Base-by-base conservation (phyloP, 2,888 invertebrate species). In the Meteorus cinctellus region DNA sequence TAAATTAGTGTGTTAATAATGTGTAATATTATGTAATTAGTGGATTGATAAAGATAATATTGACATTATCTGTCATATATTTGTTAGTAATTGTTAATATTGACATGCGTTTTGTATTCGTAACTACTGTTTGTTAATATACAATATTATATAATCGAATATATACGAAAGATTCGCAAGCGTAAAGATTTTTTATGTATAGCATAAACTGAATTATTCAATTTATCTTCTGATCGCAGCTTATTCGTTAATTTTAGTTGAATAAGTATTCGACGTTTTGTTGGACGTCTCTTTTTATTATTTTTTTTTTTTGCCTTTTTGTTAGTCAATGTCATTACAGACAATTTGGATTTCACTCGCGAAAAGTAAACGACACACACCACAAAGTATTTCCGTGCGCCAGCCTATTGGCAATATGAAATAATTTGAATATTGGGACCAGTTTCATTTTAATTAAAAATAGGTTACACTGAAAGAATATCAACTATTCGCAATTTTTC, bases 101-200 rank as follows among this genome's bases (percentile, higher is more conserved):
- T 66, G 60, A 60, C 77, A 72, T 75, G 75, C 72, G 72, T 66
- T 66, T 59, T 12, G 75, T 75, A 69, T 72, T 63, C 62, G 69
- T 65, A 63, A 63, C 34, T 55, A 55, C 55, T 55, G 8, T 55
- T 62, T 62, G 29, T 62, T 62, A 62, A 62, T 62, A 62, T 62
- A 62, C 31, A 19, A 24, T 55, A 55, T 55, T 6, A 63, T 29
- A 29, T 31, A 63, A 31, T 31, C 63, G 63, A 63, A 63, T 63
- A 63, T 63, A 63, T 31, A 29, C 8, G 27, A 14, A 8, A 29
- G 31, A 29, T 16, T 62, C 31, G 62, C 31, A 62, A 29, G 29
- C 31, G 14, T 62, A 31, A 62, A 62, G 27, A 29, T 55, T 34
- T 16, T 60, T 48, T 27, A 55, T 19, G 29, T 68, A 34, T 68